Conservation (phyloP, 2,888 invertebrate species). For the Chloromyia formosa region DNA sequence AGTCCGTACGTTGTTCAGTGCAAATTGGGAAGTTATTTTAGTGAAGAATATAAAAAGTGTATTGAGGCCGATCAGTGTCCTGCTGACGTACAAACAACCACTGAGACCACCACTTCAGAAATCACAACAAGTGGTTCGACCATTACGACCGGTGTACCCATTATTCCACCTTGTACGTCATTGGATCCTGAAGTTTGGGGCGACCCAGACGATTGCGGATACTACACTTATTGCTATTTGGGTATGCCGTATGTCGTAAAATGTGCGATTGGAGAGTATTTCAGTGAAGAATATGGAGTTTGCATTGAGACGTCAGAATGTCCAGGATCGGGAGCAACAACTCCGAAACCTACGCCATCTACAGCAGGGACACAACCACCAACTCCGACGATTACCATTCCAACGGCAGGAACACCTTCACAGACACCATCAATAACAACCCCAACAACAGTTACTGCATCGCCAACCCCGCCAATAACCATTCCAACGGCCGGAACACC, state of each 20-base stretch:
- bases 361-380: too few species aligned
- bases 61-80: background rate
- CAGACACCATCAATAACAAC: too few species aligned
- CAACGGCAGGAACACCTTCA: background rate
- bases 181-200: background rate
- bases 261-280: background rate
- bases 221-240: conserved; percentile 1
- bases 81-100: background rate
- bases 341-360: too few species aligned
- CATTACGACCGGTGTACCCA: background rate
- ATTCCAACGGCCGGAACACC: background rate
- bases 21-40: conserved; percentile 26
- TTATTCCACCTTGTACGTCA: background rate
- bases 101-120: background rate
- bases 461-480: background rate
- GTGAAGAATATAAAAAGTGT: conserved; percentile 11
- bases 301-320: background rate
- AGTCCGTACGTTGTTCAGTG: background rate
- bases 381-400: background rate
- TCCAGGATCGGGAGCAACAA: background rate
- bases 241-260: background rate
- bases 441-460: background rate
- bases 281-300: background rate
- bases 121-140: background rate
- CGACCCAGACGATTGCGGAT: background rate